These are phyloP conservation scores for Otus scops DNA, from an alignment of 2,797 vertebrate genomes.

Conservation along the genomic window DNA sequence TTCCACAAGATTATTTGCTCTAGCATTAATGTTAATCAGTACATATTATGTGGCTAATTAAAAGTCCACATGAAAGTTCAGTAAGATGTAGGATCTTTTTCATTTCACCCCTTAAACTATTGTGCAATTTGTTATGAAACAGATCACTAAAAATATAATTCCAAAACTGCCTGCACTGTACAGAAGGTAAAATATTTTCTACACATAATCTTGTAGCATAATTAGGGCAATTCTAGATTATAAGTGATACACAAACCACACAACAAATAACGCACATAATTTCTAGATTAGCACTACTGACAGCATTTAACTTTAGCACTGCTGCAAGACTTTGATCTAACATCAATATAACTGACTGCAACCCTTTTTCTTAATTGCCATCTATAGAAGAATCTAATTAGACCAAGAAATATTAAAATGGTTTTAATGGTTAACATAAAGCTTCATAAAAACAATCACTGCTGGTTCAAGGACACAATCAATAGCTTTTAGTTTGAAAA, in stretches of 20 bases:
- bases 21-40: background rate
- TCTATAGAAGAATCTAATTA: constrained; percentile 42
- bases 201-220: background rate
- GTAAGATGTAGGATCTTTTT: background rate
- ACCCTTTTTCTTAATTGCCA: constrained; percentile 30
- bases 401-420: constrained; percentile 53
- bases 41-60: background rate
- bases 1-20: background rate
- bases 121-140: background rate
- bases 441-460: constrained; percentile 48
- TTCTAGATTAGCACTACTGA: constrained; percentile 13
- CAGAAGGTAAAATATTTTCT: background rate
- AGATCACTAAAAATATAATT: background rate
- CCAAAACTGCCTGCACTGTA: background rate
- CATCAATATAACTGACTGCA: constrained; percentile 43
- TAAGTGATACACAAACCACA: background rate
- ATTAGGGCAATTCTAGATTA: background rate
- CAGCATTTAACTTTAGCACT: constrained; percentile 13
- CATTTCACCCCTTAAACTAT: background rate
- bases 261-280: background rate
- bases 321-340: constrained; percentile 9
- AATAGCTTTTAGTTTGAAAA: constrained; percentile 45
- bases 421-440: constrained; percentile 29
- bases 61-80: background rate
- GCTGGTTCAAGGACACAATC: constrained; percentile 37